Percentiles rank a stretch among this genome's conserved stretches.
These are phyloP conservation scores for Gymnocypris eckloni DNA, from an alignment of 2,797 vertebrate species.

Conservation along the genomic window DNA sequence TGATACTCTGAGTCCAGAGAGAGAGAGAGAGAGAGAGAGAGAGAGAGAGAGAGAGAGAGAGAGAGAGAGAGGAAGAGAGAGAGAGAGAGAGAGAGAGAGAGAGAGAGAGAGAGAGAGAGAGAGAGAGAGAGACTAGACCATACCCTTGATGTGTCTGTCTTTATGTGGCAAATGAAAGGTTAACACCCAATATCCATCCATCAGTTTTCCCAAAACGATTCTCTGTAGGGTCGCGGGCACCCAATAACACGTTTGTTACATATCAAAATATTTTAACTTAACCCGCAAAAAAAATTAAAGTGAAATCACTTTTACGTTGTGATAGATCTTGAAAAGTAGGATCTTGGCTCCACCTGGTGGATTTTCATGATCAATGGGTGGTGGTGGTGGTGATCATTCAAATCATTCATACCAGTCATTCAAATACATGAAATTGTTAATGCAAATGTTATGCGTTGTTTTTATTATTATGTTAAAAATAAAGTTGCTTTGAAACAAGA, in stretches of 20 bases:
- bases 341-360: not conserved
- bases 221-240: too few relatives aligned
- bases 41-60: too few relatives aligned
- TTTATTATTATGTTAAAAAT: not conserved
- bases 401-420: not conserved
- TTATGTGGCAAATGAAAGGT: not conserved
- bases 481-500: not conserved
- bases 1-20: not conserved
- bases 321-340: not conserved
- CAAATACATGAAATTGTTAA: not conserved
- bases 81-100: not conserved
- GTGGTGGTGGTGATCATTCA: too few relatives aligned
- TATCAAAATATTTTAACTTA: not conserved
- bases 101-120: not conserved
- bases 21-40: not conserved
- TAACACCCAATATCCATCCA: not conserved
- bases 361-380: too few relatives aligned
- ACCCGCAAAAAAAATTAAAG: rapidly evolving
- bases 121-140: not conserved
- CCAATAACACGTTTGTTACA: not conserved
- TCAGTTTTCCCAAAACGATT: not conserved
- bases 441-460: not conserved
- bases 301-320: not conserved
- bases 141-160: not conserved
- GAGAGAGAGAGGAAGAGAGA: not conserved